A percentile compares a stretch with the other conserved stretches of the same genome.
Evolutionary conservation across 2,113 vertebrate species (phyloP).

Genomic region (Pleuronectes platessa): DNA sequence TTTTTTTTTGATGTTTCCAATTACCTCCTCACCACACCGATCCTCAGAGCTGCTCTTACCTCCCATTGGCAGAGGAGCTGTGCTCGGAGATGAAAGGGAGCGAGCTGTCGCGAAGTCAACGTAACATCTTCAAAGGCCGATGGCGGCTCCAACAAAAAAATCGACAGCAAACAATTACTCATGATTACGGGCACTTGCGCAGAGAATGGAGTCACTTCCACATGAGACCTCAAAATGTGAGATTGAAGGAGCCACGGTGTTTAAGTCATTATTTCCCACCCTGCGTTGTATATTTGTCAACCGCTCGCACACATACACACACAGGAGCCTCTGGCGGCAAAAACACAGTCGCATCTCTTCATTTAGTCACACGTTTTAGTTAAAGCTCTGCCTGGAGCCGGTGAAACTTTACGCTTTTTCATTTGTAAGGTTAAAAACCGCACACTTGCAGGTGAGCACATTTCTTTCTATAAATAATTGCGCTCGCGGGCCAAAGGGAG

Average conservation of each 20-base stretch:
- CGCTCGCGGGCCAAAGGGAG: constrained; percentile 18
- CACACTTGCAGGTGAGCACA: constrained; percentile 16
- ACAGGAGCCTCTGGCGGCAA: constrained; percentile 53
- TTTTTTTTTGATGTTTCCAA: constrained; percentile 52
- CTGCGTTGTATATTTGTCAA: constrained; percentile 42
- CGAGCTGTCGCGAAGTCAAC: constrained; percentile 42
- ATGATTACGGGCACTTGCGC: constrained; percentile 58
- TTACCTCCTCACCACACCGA: constrained; percentile 32
- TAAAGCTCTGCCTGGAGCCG: constrained; percentile 60
- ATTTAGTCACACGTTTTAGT: constrained; percentile 73
- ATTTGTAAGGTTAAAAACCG: constrained; percentile 32
- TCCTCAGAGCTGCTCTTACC: constrained; percentile 30
- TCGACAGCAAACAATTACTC: constrained; percentile 59
- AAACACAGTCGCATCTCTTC: constrained; percentile 44
- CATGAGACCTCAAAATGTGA: constrained; percentile 27
- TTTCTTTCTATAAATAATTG: constrained; percentile 42
- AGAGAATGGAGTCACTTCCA: constrained; percentile 47
- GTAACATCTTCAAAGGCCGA: constrained; percentile 56
- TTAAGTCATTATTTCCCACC: constrained; percentile 56
- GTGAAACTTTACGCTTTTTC: constrained; percentile 54
- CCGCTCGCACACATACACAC: constrained; percentile 22
- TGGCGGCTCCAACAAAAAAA: constrained; percentile 36
- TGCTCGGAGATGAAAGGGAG: constrained; percentile 58
- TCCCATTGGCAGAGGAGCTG: constrained; percentile 39
- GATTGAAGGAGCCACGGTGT: constrained; percentile 40